Percentiles rank a stretch among this genome's conserved stretches.
Evolutionary conservation across 2,888 invertebrate genomes (phyloP).

Genomic region (Lepidonotus clava): DNA sequence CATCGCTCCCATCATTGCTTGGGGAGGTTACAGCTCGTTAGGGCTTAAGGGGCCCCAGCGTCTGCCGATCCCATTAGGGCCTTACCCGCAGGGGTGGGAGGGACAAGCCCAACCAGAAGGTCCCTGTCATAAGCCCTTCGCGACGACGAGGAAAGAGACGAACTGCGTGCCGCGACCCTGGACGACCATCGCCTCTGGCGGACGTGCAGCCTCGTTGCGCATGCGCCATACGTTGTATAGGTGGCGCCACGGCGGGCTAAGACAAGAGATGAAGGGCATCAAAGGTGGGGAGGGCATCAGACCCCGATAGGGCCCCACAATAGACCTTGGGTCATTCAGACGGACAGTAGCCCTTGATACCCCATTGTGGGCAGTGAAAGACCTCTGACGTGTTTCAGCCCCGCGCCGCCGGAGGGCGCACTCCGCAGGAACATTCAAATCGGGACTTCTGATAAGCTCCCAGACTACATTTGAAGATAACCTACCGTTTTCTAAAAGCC

Average conservation of each 20-base stretch:
- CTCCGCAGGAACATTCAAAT: not conserved
- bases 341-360: not conserved
- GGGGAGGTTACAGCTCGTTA: no score
- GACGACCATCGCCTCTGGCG: constrained; percentile 11
- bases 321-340: not conserved
- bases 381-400: not conserved
- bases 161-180: no score
- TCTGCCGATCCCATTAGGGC: not conserved
- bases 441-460: not conserved
- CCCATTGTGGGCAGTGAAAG: not conserved
- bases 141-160: no score
- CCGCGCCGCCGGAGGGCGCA: not conserved
- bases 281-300: not conserved
- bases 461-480: not conserved
- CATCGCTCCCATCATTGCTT: not conserved
- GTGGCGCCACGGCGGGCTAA: not conserved
- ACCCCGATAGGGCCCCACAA: not conserved
- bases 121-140: not conserved
- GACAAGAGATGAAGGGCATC: not conserved
- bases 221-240: not conserved
- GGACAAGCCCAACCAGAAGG: not conserved
- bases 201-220: not conserved
- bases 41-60: not conserved
- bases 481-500: not conserved
- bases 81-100: not conserved